Evolutionary conservation across 2,888 invertebrate species (phyloP), one percentile per base, ranked within the genome.

Genomic region (Lamproptera curius): DNA sequence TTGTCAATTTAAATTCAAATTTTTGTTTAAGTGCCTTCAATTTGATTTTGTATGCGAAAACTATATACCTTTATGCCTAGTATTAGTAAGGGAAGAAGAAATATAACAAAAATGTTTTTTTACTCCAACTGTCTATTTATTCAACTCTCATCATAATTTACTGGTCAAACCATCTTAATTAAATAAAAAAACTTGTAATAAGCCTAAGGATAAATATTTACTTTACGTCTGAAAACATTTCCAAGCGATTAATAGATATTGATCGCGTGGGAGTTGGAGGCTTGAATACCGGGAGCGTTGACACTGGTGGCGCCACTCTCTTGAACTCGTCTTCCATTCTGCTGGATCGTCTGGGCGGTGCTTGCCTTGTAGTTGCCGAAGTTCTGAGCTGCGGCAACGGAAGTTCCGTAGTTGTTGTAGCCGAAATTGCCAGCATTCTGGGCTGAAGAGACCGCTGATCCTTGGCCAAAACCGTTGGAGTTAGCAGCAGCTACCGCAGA

Each of bases 241-340:
- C n/a, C n/a, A n/a, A n/a, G 15, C 9, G 20, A 70, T 59, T 74
- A 54, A 37, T 78, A 84, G 59, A 58, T 79, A 16, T 80, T 79
- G 43, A 80, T 57, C 23, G 83, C 69, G 47, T 78, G 72, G 0
- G 83, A 71, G 35, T 82, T 77, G 1, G 80, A 63, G 1, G 76
- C 70, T 43, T 77, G 77, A 42, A 81, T 46, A 17, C 80, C 80
- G 2, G 76, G 80, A 0, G 65, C 77, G 43, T 77, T 67, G 54
- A 77, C 63, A 56, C 70, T 71, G 52, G 71, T 68, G n/a, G 84
- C 81, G 0, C 72, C 76, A 17, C 72, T 76, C 51, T 76, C 67
- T 50, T 72, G 76, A 16, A 73, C 15, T 1, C 57, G 51, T 14
- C 58, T 62, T 1, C 69, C 76, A 6, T 60, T 61, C 23, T 78